A percentile compares a stretch with the other conserved stretches of the same genome.
Evolutionary conservation across 92 coral and sea anemone genomes (phyloP).

Genomic region (Porites cylindrica): DNA sequence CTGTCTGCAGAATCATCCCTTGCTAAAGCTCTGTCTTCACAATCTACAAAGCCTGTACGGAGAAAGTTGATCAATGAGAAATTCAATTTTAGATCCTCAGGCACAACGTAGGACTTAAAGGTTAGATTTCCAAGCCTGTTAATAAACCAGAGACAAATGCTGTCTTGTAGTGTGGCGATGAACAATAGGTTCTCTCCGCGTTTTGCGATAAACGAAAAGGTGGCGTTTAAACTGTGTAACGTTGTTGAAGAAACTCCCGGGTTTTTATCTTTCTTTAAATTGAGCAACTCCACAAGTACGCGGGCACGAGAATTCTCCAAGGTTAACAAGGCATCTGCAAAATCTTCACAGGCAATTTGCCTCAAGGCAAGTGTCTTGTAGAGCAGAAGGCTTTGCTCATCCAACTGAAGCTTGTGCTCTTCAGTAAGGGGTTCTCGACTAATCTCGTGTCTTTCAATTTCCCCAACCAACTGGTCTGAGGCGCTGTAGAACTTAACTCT

Average conservation of each 20-base stretch:
- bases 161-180: not conserved
- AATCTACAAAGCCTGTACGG: not conserved
- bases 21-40: not conserved
- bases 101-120: constrained; percentile 1
- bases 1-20: not conserved
- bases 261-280: not conserved
- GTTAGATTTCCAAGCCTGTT: not conserved
- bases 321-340: not conserved
- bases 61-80: not conserved
- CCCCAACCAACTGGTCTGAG: not conserved
- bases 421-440: not conserved
- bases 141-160: not conserved
- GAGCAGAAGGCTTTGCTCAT: constrained; percentile 1
- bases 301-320: not conserved
- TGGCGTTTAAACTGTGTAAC: not conserved
- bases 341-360: not conserved
- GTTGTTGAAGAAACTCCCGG: not conserved
- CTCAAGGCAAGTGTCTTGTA: not conserved
- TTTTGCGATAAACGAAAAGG: not conserved
- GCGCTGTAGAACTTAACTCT: not conserved
- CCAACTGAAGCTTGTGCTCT: not conserved
- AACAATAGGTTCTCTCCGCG: not conserved
- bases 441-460: not conserved
- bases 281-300: not conserved
- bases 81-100: not conserved